Conservation (phyloP, 1,140 invertebrate genomes). For the Leptestheria dahalacensis region DNA sequence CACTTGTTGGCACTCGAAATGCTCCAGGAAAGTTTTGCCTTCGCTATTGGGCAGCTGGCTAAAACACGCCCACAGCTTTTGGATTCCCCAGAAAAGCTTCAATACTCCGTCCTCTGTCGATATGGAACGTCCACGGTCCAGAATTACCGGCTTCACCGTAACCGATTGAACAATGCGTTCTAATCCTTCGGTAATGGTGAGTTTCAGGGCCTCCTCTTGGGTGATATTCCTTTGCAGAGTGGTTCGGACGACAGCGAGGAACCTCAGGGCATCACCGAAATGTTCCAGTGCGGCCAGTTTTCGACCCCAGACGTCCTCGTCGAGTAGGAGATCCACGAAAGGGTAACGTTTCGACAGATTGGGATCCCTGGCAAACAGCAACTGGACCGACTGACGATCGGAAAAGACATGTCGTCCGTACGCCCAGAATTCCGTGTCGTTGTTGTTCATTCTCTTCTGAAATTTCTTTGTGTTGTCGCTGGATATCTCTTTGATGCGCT, state of each 20-base stretch:
- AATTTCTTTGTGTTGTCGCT: not conserved
- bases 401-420: constrained; percentile 1
- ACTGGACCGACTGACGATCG: not conserved
- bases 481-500: not conserved
- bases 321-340: not conserved
- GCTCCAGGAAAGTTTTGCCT: constrained; percentile 8
- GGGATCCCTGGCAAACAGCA: not conserved
- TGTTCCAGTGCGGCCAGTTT: constrained; percentile 1
- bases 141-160: not conserved
- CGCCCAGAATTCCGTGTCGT: constrained; percentile 1
- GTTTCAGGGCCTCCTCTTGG: not conserved
- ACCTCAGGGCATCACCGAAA: not conserved
- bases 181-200: not conserved
- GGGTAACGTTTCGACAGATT: not conserved
- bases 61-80: constrained; percentile 5
- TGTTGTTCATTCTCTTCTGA: not conserved
- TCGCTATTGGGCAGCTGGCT: constrained; percentile 4
- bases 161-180: not conserved
- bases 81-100: not conserved
- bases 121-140: constrained; percentile 1
- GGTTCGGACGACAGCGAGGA: not conserved
- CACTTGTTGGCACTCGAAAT: constrained; percentile 9
- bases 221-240: not conserved
- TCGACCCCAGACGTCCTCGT: not conserved
- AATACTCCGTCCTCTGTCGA: not conserved